phyloP scores from a whole-genome alignment of 2,113 vertebrate genomes.

The Zeus faber region DNA sequence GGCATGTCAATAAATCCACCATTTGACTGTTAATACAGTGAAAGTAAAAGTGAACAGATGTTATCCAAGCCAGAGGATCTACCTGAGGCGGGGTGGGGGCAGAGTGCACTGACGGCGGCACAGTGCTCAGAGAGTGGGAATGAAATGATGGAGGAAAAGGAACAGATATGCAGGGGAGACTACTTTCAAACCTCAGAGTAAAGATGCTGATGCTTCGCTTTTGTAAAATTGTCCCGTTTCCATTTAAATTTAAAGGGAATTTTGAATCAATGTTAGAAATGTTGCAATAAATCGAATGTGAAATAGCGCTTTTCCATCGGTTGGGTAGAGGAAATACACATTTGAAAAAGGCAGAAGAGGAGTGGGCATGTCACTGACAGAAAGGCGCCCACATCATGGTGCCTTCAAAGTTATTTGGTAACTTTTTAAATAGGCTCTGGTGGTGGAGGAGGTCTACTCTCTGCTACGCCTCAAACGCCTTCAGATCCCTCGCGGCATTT shows the following conservation, averaged over 20 bases:
- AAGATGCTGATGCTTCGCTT: too few species aligned
- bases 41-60: slow-evolving; percentile 56
- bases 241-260: too few species aligned
- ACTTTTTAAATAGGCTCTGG: slow-evolving; percentile 25
- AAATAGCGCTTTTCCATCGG: too few species aligned
- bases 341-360: too few species aligned
- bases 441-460: slow-evolving; percentile 9
- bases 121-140: slow-evolving; percentile 73
- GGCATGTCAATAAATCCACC: slow-evolving; percentile 75
- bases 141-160: slow-evolving; percentile 27
- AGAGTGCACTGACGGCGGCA: slow-evolving; percentile 83
- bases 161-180: slow-evolving; percentile 71
- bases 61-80: slow-evolving; percentile 80
- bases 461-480: slow-evolving; percentile 14
- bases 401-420: slow-evolving; percentile 5
- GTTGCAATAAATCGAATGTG: too few species aligned
- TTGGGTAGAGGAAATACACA: too few species aligned
- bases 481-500: slow-evolving; percentile 1
- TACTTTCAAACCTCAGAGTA: slow-evolving; percentile 53
- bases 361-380: too few species aligned
- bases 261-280: too few species aligned
- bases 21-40: slow-evolving; percentile 71
- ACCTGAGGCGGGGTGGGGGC: slow-evolving; percentile 75
- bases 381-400: not conserved
- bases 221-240: too few species aligned